Evolutionary conservation across 2,888 invertebrate species (phyloP), one percentile per base, ranked within the genome.

Genomic region (Erynnis tages): DNA sequence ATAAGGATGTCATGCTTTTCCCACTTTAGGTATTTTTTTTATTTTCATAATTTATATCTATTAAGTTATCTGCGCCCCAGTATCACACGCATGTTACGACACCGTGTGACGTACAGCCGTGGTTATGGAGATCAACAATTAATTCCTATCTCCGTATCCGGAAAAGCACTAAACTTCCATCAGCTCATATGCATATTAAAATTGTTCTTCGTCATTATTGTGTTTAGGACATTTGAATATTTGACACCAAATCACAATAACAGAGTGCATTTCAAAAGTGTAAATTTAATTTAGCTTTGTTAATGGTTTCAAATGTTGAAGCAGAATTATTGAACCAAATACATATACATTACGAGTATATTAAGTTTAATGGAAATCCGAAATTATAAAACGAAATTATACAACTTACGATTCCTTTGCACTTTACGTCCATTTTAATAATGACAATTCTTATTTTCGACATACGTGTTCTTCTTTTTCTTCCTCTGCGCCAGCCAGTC

Each of bases 111-210:
- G 38, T 1, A 5, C 46, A 8, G 37, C 62, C 67, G 40, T 54
- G 66, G 68, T 73, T 80, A 82, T 82, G 80, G 73, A 82, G 78
- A 84, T 85, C 79, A 82, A 82, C 83, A 85, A 84, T 85, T 83
- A 82, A 85, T 82, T 83, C 77, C 71, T 76, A 79, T 81, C 75
- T 73, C 72, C 73, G 83, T 81, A 87, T 79, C 81, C 60, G 82
- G 82, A 84, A 86, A 86, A 86, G 86, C 87, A 86, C 86, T 88
- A n/a, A n/a, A n/a, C n/a, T 83, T 82, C 81, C 84, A 79, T 76
- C 70, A 75, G 67, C 73, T 79, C 76, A 79, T 82, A 82, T 85
- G 79, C 80, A 84, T 84, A 80, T 75, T 76, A 73, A 73, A 77
- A 81, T 82, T 64, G 76, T 77, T 66, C 67, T 59, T 65, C 66